A percentile compares a stretch with the other conserved stretches of the same genome.
phyloP scores from a whole-genome alignment of 2,888 invertebrate species.

The Callimorpha dominula region DNA sequence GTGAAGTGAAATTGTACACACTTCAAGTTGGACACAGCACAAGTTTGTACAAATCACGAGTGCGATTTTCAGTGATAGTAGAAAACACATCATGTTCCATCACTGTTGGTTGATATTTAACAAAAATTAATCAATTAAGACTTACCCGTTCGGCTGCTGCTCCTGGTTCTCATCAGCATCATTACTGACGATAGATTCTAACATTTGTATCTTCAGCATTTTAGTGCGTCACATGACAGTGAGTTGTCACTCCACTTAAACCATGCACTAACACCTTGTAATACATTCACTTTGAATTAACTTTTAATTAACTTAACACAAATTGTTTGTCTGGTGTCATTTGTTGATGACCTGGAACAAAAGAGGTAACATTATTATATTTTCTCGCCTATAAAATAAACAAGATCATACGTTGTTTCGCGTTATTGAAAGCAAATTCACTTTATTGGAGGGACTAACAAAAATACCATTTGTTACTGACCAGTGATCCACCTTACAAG shows the following conservation, averaged over 20 bases:
- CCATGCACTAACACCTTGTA: slow-evolving; percentile 40
- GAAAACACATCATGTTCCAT: not conserved
- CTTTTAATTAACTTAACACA: slow-evolving; percentile 20
- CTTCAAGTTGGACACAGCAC: no score
- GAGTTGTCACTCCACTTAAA: slow-evolving; percentile 52
- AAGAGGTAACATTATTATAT: slow-evolving; percentile 15
- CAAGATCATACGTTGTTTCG: no score
- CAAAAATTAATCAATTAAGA: slow-evolving; percentile 7
- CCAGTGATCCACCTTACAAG: no score
- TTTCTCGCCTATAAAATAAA: not conserved
- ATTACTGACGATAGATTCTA: slow-evolving; percentile 91
- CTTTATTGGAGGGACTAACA: no score
- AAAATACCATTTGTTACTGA: no score
- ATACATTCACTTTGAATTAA: slow-evolving; percentile 31
- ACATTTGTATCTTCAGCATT: slow-evolving; percentile 92
- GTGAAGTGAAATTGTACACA: no score
- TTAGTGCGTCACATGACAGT: slow-evolving; percentile 80
- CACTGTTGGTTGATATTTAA: not conserved
- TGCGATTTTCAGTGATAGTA: no score
- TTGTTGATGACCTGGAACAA: slow-evolving; percentile 60
- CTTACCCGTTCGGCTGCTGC: slow-evolving; percentile 81
- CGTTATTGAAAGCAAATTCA: no score
- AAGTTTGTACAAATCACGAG: no score
- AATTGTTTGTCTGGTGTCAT: slow-evolving; percentile 30
- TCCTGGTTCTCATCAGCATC: slow-evolving; percentile 83